These are phyloP conservation scores for Drosophila bocqueti DNA, from an alignment of 1,140 invertebrate species.

Conservation along the genomic window DNA sequence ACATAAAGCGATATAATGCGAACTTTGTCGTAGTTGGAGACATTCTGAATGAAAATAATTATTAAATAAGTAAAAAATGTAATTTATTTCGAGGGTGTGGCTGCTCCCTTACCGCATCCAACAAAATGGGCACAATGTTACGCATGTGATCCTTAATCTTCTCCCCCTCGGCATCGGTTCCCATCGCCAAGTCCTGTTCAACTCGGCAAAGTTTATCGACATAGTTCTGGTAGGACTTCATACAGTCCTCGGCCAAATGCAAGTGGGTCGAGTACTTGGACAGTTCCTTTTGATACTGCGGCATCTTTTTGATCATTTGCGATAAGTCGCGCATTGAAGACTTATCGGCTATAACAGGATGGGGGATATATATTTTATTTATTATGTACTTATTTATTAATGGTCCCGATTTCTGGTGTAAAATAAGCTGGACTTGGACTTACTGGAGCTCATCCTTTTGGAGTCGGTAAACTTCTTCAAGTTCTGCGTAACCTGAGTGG, in stretches of 20 bases:
- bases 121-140: constrained; percentile 98
- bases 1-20: constrained; percentile 99
- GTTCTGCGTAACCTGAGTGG: constrained; percentile 94
- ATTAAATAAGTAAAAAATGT: too few relatives aligned
- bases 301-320: constrained; percentile 99
- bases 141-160: constrained; percentile 99
- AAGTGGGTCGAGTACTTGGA: constrained; percentile 99
- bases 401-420: too few relatives aligned
- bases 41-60: constrained; percentile 83
- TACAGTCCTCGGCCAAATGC: constrained; percentile 99
- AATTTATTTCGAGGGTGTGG: not conserved
- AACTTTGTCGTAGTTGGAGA: constrained; percentile 98
- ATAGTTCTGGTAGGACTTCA: constrained; percentile 96
- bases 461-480: constrained; percentile 97
- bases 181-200: constrained; percentile 99
- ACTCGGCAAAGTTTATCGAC: constrained; percentile 99
- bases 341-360: constrained; percentile 89
- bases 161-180: constrained; percentile 99
- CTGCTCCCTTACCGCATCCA: constrained; percentile 87
- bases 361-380: not conserved
- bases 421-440: too few relatives aligned
- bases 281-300: constrained; percentile 99
- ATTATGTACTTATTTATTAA: too few relatives aligned
- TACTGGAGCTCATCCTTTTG: constrained; percentile 92
- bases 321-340: constrained; percentile 98